Evolutionary conservation across 2,888 invertebrate genomes (phyloP), one percentile per base, ranked within the genome.

Genomic region (Trachelus troglodyta): DNA sequence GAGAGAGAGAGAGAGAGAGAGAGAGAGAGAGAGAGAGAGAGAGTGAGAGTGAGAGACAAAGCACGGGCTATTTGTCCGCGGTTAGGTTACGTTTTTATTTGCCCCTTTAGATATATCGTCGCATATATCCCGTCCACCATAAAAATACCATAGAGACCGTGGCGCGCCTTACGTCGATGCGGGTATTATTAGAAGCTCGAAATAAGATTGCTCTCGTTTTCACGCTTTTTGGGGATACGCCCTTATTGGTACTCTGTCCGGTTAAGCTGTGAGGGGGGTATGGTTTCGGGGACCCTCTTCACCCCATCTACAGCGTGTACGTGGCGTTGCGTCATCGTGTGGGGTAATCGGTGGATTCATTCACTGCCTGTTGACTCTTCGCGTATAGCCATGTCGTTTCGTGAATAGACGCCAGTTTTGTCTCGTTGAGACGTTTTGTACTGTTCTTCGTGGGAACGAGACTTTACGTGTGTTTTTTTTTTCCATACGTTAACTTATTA

Each of bases 181-280:
- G 77, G 82, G 82, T 83, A 88, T 86, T 85, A 87, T 87, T 84
- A 85, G 83, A 85, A 85, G 85, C 84, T 86, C 85, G 80, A 83
- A 87, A 84, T 83, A 85, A 85, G 85, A 87, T 88, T 87, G 86
- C 79, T 56, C 56, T 56, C 56, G 56, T 56, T 56, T 56, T 56
- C 56, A 56, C 23, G 56, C 23, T 23, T 56, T 56, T 56, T 56
- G 56, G 56, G 56, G 56, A 56, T 56, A 56, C 56, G 56, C 56
- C 56, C 56, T 56, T 56, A 56, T 56, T 56, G 6, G 23, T 56
- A 23, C 56, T 23, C 56, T 2, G 56, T 9, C 2, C 9, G 56
- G 9, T 56, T 56, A 56, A 56, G 56, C 2, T 56, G 56, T 9
- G 6, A 2, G 11, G 15, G 23, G 23, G 23, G 23, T 56, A 56